phyloP scores from a whole-genome alignment of 2,888 invertebrate genomes.

The Drosophila robusta region DNA sequence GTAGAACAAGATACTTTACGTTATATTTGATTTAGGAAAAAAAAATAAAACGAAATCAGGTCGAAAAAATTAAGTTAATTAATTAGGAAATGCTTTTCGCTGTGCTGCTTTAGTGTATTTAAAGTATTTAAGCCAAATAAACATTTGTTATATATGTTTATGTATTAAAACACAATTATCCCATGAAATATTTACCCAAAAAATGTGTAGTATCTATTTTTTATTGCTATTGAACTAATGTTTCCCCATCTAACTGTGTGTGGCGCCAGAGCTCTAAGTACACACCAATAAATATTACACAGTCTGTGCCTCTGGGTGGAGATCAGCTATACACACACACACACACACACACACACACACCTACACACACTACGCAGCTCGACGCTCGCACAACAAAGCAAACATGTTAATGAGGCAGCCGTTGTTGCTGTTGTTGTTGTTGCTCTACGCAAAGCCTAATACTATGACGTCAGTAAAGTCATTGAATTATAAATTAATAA shows the following conservation, averaged over 20 bases:
- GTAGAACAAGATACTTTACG: no score
- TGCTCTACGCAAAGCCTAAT: slow-evolving; percentile 53
- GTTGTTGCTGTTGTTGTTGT: slow-evolving; percentile 21
- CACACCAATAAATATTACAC: background rate
- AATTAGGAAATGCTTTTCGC: background rate
- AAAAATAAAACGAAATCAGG: no score
- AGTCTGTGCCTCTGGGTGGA: background rate
- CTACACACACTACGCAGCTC: slow-evolving; percentile 26
- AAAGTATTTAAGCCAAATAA: background rate
- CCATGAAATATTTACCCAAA: slow-evolving; percentile 5
- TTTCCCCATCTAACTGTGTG: slow-evolving; percentile 1
- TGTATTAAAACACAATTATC: background rate
- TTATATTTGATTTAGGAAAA: no score
- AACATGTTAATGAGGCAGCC: slow-evolving; percentile 60
- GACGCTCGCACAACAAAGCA: slow-evolving; percentile 53
- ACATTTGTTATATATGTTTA: background rate
- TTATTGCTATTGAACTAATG: slow-evolving; percentile 3
- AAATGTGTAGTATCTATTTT: background rate
- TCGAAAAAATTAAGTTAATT: background rate
- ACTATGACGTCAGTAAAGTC: slow-evolving; percentile 79
- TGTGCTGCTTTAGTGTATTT: background rate
- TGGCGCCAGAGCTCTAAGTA: slow-evolving; percentile 28
- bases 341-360: slow-evolving; percentile 14
- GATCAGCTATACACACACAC: slow-evolving; percentile 18
- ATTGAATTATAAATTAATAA: slow-evolving; percentile 76